Percentiles rank a stretch among this genome's conserved stretches.
These are phyloP conservation scores for Pheucticus melanocephalus DNA, from an alignment of 2,113 vertebrate genomes.

Conservation along the genomic window DNA sequence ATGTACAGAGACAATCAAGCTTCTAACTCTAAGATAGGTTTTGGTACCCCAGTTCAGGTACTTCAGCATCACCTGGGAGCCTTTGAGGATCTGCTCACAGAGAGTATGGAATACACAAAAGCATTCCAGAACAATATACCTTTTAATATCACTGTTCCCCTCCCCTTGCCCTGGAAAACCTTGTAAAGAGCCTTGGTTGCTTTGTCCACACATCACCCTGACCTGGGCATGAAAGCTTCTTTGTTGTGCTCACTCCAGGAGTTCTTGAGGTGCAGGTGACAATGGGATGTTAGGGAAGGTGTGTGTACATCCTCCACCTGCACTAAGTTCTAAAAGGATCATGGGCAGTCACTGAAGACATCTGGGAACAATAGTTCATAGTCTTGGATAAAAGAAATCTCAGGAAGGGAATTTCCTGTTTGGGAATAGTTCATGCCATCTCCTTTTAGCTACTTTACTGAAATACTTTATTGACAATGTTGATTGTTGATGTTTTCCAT, in stretches of 20 bases:
- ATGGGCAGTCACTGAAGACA: background rate
- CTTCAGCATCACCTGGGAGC: background rate
- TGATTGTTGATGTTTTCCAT: background rate
- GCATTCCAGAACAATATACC: background rate
- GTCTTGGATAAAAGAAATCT: background rate
- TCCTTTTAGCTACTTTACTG: background rate
- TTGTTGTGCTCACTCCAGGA: background rate
- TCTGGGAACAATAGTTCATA: background rate
- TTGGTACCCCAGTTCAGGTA: background rate
- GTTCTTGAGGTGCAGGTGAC: background rate
- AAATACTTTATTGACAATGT: background rate
- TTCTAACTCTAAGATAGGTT: background rate
- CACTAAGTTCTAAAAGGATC: background rate
- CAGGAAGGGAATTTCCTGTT: background rate
- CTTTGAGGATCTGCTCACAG: background rate
- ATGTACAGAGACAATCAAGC: background rate
- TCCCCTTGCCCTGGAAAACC: background rate
- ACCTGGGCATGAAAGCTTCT: background rate
- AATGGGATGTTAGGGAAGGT: background rate
- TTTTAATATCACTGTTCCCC: background rate
- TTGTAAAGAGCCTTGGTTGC: background rate
- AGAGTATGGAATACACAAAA: background rate
- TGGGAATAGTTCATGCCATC: background rate
- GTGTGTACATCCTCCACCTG: accelerated
- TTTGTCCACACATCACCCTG: background rate